Percentiles rank a stretch among this genome's conserved stretches.
phyloP scores from a whole-genome alignment of 1,140 invertebrate genomes.

The Planococcus citri region DNA sequence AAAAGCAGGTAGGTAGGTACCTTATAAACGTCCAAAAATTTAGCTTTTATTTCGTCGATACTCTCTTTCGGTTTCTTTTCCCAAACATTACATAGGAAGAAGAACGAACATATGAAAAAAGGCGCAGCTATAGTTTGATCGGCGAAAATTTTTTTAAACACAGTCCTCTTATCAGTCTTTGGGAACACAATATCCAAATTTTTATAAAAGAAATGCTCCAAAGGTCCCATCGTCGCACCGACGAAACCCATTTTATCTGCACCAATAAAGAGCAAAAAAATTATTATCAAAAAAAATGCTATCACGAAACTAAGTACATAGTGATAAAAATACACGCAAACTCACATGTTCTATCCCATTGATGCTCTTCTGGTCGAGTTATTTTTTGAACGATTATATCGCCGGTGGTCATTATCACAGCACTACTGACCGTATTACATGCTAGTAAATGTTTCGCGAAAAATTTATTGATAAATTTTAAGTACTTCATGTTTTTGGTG shows the following conservation, averaged over 20 bases:
- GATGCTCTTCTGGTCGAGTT: constrained; percentile 32
- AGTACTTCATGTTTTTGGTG: background rate
- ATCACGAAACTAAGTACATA: too few species aligned
- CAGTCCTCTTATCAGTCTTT: constrained; percentile 40
- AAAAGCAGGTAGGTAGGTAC: constrained; percentile 30
- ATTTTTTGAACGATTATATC: constrained; percentile 51
- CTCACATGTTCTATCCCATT: background rate
- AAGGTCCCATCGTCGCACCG: constrained; percentile 52
- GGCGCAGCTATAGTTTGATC: constrained; percentile 61
- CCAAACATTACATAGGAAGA: constrained; percentile 51
- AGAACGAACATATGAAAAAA: constrained; percentile 55
- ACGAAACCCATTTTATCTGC: constrained; percentile 47
- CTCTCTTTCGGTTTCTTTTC: constrained; percentile 42
- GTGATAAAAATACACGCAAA: too few species aligned
- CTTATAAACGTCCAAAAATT: constrained; percentile 49
- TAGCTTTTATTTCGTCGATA: constrained; percentile 46
- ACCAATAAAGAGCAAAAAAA: constrained; percentile 22
- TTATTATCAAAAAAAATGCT: background rate
- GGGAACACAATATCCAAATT: constrained; percentile 57
- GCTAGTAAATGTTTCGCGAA: constrained; percentile 47
- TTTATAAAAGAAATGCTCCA: constrained; percentile 66
- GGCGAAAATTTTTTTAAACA: constrained; percentile 53
- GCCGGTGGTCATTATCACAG: constrained; percentile 48
- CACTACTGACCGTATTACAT: constrained; percentile 55
- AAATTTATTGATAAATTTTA: background rate